Conservation (phyloP, 2,797 vertebrate species). For the Rhyacichthys aspro region DNA sequence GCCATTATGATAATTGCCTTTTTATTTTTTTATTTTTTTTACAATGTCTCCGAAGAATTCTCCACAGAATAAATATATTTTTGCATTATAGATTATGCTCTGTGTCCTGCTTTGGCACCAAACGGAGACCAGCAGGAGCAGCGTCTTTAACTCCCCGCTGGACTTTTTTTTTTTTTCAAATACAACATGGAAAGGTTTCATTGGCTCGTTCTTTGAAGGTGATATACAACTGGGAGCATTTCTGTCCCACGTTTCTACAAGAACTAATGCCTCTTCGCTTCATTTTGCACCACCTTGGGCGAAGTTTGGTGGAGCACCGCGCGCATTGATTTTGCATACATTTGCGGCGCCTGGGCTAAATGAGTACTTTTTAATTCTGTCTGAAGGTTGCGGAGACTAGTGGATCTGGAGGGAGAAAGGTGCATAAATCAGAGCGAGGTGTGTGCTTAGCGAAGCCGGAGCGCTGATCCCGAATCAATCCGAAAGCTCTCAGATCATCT, state of each 20-base stretch:
- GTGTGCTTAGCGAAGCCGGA: slow-evolving; percentile 49
- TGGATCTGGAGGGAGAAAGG: slow-evolving; percentile 3
- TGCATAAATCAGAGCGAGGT: slow-evolving; percentile 41
- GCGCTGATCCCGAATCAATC: slow-evolving; percentile 63
- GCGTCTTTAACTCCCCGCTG: slow-evolving; percentile 33
- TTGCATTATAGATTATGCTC: slow-evolving; percentile 8
- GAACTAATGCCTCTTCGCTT: slow-evolving; percentile 53
- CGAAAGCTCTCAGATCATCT: slow-evolving; percentile 48
- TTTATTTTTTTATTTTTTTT: too few species aligned
- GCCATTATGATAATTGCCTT: slow-evolving; percentile 38
- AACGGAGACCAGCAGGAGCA: slow-evolving; percentile 14
- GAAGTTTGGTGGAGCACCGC: slow-evolving; percentile 42
- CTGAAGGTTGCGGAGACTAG: slow-evolving; percentile 18
- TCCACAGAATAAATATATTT: slow-evolving; percentile 13
- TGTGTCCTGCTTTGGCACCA: slow-evolving; percentile 15
- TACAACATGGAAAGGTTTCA: slow-evolving; percentile 38
- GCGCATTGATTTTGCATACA: slow-evolving; percentile 50
- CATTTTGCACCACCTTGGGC: slow-evolving; percentile 47
- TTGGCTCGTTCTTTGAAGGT: slow-evolving; percentile 43
- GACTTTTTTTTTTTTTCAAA: slow-evolving; percentile 43
- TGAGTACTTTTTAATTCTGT: slow-evolving; percentile 42
- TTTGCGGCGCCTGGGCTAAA: slow-evolving; percentile 24
- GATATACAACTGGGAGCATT: slow-evolving; percentile 28
- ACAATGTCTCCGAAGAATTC: too few species aligned
- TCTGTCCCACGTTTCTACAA: slow-evolving; percentile 48